Base-by-base conservation (phyloP, 2,888 invertebrate species). In the Litoditis marina region DNA sequence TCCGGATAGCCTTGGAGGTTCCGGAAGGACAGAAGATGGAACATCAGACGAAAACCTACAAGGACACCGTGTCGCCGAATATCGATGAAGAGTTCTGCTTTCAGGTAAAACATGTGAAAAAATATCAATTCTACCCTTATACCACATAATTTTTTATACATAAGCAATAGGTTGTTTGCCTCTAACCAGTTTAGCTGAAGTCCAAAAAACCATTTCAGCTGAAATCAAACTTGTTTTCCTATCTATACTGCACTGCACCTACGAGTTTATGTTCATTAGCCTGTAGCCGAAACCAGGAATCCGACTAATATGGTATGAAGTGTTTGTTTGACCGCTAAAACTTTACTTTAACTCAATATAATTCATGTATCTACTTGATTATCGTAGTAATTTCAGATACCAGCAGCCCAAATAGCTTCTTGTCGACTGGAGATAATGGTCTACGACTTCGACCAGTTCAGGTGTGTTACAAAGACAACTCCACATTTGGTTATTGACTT, bases 11-110 rank as follows among this genome's bases (percentile, higher is more conserved):
- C 5, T 58, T 78, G 7, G 76, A 78, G 51, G 59, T 76, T 8
- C 74, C 78, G 1, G 77, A 79, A 16, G 51, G 55, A 31, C 60
- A 60, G 53, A 80, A 79, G 44, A 65, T 68, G 11, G 75, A 79
- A 34, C 78, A 83, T 36, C 80, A 78, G 49, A 74, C 78, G 3
- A 76, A 74, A 53, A 68, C 73, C 6, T 78, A 70, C 64, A 71
- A 69, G 19, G 66, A 71, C n/a, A 78, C 76, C 0, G 47, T 71
- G 1, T 80, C 78, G 2, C 82, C 82, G 2, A 59, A 58, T 1
- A 76, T 82, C 53, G 65, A 74, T 19, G 82, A 82, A 55, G 79
- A 82, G 27, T 82, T 80, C 65, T 80, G 67, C 62, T 82, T 82
- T 65, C 79, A 80, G 47, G 82, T 82, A 47, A 36, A 11, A 19